A percentile compares a stretch with the other conserved stretches of the same genome.
phyloP scores from a whole-genome alignment of 2,797 vertebrate genomes.

The Crenichthys baileyi region DNA sequence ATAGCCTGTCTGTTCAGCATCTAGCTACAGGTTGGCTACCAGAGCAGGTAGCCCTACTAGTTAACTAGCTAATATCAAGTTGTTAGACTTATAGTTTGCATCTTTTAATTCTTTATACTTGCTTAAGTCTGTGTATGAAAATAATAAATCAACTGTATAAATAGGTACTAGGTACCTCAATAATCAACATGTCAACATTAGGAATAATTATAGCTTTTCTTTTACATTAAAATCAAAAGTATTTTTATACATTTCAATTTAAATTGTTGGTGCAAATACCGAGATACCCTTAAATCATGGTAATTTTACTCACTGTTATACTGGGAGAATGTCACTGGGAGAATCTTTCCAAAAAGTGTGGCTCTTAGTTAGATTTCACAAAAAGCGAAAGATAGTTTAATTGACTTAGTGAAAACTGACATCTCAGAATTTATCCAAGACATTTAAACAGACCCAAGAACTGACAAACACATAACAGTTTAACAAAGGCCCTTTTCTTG shows the following conservation, averaged over 20 bases:
- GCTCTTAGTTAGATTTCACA: background rate
- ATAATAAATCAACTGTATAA: background rate
- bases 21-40: background rate
- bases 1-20: background rate
- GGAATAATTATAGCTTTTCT: background rate
- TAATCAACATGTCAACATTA: background rate
- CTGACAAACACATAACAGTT: slow-evolving; percentile 57
- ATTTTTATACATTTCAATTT: background rate
- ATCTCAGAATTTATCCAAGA: slow-evolving; percentile 18
- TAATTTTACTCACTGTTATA: background rate
- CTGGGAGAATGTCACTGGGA: background rate
- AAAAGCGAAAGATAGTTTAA: slow-evolving; percentile 3
- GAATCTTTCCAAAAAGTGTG: background rate
- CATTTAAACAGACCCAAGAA: slow-evolving; percentile 53
- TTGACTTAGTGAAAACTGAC: background rate
- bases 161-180: background rate
- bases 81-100: background rate
- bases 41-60: background rate
- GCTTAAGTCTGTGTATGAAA: background rate
- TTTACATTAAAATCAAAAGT: background rate
- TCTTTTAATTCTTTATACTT: background rate
- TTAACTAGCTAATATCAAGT: background rate
- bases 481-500: slow-evolving; percentile 72
- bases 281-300: background rate
- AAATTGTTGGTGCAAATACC: background rate